phyloP scores from a whole-genome alignment of 2,113 vertebrate genomes.

The Zosterops lateralis region DNA sequence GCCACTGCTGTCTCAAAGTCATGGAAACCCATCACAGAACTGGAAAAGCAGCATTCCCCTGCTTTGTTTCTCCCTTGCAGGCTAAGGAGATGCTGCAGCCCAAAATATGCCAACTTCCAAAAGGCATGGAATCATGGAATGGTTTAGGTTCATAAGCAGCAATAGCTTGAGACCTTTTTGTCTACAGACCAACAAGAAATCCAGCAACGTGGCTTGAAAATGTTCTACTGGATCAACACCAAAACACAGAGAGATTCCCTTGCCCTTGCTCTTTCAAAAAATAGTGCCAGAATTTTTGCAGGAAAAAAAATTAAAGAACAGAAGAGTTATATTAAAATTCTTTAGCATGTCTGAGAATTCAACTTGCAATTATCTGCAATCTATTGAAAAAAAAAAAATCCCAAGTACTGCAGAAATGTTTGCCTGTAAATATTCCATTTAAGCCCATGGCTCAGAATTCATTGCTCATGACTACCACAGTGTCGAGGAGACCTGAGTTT shows the following conservation, averaged over 20 bases:
- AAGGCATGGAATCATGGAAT: background rate
- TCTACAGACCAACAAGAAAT: background rate
- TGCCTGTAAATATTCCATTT: background rate
- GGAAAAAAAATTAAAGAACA: background rate
- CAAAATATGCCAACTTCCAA: background rate
- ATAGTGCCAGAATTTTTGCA: background rate
- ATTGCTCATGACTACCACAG: background rate
- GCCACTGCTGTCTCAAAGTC: background rate
- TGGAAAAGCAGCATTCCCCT: background rate
- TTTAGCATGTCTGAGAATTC: background rate
- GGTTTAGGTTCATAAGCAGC: background rate
- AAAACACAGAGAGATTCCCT: background rate
- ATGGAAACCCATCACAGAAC: background rate
- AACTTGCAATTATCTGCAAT: background rate
- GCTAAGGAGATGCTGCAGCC: background rate
- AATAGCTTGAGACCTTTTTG: background rate
- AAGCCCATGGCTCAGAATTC: background rate
- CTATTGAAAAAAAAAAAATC: background rate
- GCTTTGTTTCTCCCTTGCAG: fast-evolving
- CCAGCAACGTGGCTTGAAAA: background rate
- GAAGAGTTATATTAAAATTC: background rate
- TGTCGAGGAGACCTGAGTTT: background rate
- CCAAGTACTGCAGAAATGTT: background rate
- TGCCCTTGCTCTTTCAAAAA: background rate
- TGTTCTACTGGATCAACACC: fast-evolving